A percentile compares a stretch with the other conserved stretches of the same genome.
phyloP scores from a whole-genome alignment of 2,797 vertebrate species.

The Cheirogaleus major region DNA sequence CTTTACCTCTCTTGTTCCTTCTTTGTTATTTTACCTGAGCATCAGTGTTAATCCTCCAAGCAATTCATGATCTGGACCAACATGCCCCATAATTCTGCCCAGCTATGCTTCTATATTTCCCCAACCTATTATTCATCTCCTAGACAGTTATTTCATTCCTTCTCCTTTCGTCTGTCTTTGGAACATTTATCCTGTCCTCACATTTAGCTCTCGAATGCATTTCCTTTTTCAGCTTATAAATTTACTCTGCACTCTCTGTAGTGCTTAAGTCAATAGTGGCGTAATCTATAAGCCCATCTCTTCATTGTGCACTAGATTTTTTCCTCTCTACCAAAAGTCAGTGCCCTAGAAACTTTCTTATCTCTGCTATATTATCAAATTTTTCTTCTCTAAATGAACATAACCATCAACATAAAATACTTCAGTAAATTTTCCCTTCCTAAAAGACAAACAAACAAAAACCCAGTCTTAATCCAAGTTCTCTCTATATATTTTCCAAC shows the following conservation, averaged over 20 bases:
- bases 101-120: background rate
- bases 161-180: background rate
- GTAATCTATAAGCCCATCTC: rapidly evolving
- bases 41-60: background rate
- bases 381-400: background rate
- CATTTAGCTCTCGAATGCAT: background rate
- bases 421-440: background rate
- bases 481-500: background rate
- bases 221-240: background rate
- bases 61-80: background rate
- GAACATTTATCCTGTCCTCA: background rate
- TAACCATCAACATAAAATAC: background rate
- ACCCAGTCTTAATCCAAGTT: background rate
- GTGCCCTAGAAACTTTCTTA: background rate
- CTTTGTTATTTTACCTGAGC: background rate
- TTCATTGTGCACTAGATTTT: background rate
- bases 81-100: background rate
- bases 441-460: background rate
- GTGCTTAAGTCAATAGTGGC: background rate
- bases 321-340: background rate
- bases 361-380: background rate
- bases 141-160: background rate
- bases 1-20: background rate
- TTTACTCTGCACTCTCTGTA: background rate
- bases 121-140: background rate